A percentile compares a stretch with the other conserved stretches of the same genome.
These are phyloP conservation scores for Sinonovacula constricta DNA, from an alignment of 1,140 invertebrate genomes.

Conservation along the genomic window DNA sequence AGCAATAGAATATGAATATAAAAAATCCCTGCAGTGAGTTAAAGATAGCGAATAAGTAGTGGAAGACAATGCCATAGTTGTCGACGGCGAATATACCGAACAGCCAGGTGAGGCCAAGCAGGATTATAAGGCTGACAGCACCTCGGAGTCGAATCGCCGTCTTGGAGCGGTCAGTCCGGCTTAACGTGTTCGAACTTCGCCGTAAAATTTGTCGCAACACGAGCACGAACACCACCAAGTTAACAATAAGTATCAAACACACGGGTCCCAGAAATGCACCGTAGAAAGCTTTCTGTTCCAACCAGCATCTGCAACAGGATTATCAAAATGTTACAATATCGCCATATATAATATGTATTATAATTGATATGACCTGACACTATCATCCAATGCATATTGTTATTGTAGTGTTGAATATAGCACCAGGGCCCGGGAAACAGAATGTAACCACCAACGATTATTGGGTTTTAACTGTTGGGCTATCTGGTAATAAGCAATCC, in stretches of 20 bases:
- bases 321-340: too few species aligned
- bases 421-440: too few species aligned
- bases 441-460: too few species aligned
- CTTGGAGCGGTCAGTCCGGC: constrained; percentile 62
- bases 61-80: constrained; percentile 77
- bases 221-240: constrained; percentile 79
- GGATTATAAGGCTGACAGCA: constrained; percentile 79
- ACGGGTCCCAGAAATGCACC: constrained; percentile 79
- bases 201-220: constrained; percentile 74
- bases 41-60: constrained; percentile 80
- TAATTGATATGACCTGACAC: too few species aligned
- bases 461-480: too few species aligned
- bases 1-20: constrained; percentile 80
- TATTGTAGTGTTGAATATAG: too few species aligned
- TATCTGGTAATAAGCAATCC: too few species aligned
- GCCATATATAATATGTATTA: too few species aligned
- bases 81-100: constrained; percentile 80
- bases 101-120: constrained; percentile 81
- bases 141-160: constrained; percentile 78
- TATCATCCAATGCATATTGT: too few species aligned
- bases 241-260: constrained; percentile 79
- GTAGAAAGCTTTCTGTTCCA: constrained; percentile 76
- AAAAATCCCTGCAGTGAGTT: constrained; percentile 81
- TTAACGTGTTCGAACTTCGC: constrained; percentile 50
- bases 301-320: constrained; percentile 76